Conservation (phyloP, 2,888 invertebrate genomes). For the Lithodes maja region DNA sequence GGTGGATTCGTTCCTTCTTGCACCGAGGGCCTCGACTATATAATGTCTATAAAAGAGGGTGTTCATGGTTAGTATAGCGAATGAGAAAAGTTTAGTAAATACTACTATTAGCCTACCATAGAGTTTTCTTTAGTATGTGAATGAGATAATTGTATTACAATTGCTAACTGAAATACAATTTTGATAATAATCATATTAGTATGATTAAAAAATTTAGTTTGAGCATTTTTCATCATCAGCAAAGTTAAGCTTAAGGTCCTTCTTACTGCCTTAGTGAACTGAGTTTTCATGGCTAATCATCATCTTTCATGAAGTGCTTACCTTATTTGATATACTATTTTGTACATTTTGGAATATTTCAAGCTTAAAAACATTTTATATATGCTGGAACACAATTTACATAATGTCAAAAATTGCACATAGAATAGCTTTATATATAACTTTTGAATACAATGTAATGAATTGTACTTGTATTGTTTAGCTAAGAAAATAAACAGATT, state of each 20-base stretch:
- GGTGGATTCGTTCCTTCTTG: too few relatives aligned
- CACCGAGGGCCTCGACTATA: neutral
- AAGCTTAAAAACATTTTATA: neutral
- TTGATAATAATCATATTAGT: too few relatives aligned
- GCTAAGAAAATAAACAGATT: neutral
- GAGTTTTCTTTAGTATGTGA: too few relatives aligned
- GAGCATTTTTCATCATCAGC: too few relatives aligned
- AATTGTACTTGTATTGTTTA: neutral
- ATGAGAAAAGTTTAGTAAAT: neutral
- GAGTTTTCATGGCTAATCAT: too few relatives aligned
- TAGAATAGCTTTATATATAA: neutral
- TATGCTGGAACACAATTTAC: neutral
- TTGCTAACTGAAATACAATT: too few relatives aligned
- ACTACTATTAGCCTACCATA: neutral
- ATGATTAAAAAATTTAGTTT: too few relatives aligned
- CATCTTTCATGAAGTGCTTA: too few relatives aligned
- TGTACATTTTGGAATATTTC: neutral
- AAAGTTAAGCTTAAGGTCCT: too few relatives aligned
- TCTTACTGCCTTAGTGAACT: too few relatives aligned
- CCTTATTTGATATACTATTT: neutral
- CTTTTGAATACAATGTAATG: neutral
- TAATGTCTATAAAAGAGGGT: neutral
- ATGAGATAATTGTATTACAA: too few relatives aligned
- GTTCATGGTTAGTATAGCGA: neutral
- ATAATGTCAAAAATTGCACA: neutral